Evolutionary conservation across 2,113 vertebrate species (phyloP).

Genomic region (Hyaena hyaena): DNA sequence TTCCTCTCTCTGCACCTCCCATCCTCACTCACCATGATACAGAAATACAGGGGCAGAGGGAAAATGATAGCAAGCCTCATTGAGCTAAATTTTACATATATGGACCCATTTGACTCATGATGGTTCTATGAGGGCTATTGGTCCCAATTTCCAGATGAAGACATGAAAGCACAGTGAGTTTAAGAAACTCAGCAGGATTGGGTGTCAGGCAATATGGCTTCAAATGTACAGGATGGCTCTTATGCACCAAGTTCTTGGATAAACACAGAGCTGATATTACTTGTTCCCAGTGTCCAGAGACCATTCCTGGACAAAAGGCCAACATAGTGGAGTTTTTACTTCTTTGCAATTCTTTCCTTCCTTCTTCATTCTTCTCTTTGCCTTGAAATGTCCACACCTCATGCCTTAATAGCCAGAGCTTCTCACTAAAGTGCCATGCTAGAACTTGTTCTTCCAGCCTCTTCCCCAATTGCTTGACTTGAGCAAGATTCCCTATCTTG

Average conservation of each 20-base stretch:
- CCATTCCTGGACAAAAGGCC: background rate
- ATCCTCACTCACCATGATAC: background rate
- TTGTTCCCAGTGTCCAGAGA: background rate
- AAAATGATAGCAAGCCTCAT: rapidly evolving
- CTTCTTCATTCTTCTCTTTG: background rate
- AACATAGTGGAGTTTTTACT: background rate
- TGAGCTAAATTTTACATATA: background rate
- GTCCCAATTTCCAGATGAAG: background rate
- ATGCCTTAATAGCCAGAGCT: background rate
- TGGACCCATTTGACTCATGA: background rate
- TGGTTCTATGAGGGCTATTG: background rate
- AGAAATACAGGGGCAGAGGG: background rate
- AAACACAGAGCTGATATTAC: background rate
- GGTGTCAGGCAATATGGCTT: background rate
- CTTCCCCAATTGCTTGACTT: background rate
- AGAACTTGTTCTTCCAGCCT: too few species aligned
- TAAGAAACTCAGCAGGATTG: background rate
- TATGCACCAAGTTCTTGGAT: background rate
- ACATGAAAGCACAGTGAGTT: background rate
- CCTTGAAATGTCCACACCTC: background rate
- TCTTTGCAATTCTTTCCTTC: background rate
- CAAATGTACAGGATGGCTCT: background rate
- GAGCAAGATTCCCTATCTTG: background rate
- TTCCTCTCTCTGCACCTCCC: background rate
- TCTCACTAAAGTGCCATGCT: background rate